Evolutionary conservation across 1,140 invertebrate species (phyloP).

Genomic region (Leptinotarsa texana): DNA sequence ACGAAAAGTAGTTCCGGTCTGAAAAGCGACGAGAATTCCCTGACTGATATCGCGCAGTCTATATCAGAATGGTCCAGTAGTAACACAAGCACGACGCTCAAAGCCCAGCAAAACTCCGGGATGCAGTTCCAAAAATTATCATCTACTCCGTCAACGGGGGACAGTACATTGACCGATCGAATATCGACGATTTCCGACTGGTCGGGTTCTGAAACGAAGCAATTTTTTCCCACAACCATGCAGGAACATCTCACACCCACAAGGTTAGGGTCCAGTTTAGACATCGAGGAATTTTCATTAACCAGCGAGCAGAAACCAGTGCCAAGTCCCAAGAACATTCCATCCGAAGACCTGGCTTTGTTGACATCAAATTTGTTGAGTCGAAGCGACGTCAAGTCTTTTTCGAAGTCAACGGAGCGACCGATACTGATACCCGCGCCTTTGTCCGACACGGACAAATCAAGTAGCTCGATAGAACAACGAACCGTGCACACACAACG

Average conservation of each 20-base stretch:
- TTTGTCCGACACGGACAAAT: constrained; percentile 52
- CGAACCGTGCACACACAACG: constrained; percentile 50
- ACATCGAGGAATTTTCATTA: constrained; percentile 43
- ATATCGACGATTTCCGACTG: constrained; percentile 55
- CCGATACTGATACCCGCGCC: constrained; percentile 48
- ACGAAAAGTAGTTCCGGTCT: constrained; percentile 62
- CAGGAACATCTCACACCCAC: constrained; percentile 34
- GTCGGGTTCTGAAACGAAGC: constrained; percentile 52
- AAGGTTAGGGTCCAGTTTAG: constrained; percentile 47
- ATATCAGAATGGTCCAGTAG: constrained; percentile 65
- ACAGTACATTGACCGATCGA: constrained; percentile 52
- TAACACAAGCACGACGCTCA: constrained; percentile 54
- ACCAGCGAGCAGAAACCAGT: constrained; percentile 38
- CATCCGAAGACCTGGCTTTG: constrained; percentile 47
- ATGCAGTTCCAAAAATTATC: constrained; percentile 54
- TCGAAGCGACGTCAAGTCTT: constrained; percentile 34
- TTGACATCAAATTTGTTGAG: constrained; percentile 28
- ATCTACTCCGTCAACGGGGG: constrained; percentile 51
- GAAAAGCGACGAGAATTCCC: constrained; percentile 62
- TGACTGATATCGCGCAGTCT: constrained; percentile 62
- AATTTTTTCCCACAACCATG: constrained; percentile 38
- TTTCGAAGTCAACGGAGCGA: constrained; percentile 51
- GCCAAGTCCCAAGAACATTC: constrained; percentile 50
- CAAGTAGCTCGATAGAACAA: constrained; percentile 52
- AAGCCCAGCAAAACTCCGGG: constrained; percentile 40